Conservation (phyloP, 2,888 invertebrate genomes). For the Dioctria linearis region DNA sequence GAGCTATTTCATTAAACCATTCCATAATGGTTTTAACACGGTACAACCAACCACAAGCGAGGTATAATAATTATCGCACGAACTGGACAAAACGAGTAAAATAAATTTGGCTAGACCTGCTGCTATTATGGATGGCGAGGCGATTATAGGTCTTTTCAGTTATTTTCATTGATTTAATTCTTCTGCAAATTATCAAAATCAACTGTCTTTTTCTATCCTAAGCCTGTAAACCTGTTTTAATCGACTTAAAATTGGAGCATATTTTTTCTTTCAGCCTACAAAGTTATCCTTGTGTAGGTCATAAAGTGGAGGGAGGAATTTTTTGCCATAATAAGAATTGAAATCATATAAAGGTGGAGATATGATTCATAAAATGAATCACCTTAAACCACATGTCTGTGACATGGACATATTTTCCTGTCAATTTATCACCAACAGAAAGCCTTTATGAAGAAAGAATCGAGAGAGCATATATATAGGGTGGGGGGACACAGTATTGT, state of each 20-base stretch:
- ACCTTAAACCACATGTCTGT: slow-evolving; percentile 18
- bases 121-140: no score
- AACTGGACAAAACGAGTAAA: slow-evolving; percentile 5
- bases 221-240: no score
- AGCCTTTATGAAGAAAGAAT: neutral
- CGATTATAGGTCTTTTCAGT: no score
- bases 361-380: slow-evolving; percentile 12
- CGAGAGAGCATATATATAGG: neutral
- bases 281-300: no score
- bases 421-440: slow-evolving; percentile 13
- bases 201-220: no score
- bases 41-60: slow-evolving; percentile 14
- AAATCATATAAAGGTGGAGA: neutral
- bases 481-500: neutral
- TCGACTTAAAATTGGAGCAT: no score
- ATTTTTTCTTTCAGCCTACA: no score
- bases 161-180: neutral
- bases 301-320: neutral
- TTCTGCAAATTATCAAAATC: no score
- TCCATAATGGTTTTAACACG: neutral
- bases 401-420: neutral
- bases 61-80: slow-evolving; percentile 15
- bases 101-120: neutral
- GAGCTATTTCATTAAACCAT: slow-evolving; percentile 22
- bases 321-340: slow-evolving; percentile 18